Evolutionary conservation across 2,113 vertebrate genomes (phyloP), one percentile per base, ranked within the genome.

Genomic region (Hepsetus odoe): DNA sequence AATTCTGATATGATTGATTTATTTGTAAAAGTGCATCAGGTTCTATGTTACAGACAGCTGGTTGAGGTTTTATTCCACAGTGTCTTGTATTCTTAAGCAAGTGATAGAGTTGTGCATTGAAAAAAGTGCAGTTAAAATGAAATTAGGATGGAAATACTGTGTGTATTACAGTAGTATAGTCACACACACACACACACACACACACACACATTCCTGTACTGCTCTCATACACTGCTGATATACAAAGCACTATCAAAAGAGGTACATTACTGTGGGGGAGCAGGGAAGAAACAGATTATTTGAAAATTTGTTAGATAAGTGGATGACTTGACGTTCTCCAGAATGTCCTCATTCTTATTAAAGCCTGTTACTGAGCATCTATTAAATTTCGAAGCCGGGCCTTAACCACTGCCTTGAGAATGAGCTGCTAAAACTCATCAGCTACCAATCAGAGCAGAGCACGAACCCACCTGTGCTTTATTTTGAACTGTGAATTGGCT

Each of bases 401-500:
- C 5, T 12, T 32, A 35, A 35, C 20, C 32, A 11, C 24, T 56
- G 26, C 30, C 14, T 8, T 49, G 58, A 53, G 70, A 64, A 42
- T 5, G 71, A 80, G 61, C 26, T 59, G 35, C 58, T 74, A 59
- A 61, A 42, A 22, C 72, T 42, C 35, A 28, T 28, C 22, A n/a
- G 55, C 35, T 74, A 74, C 42, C 28, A 65, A 35, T 32, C 61
- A 7, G 61, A n/a, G 20, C 5, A 18, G 33, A 30, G 22, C 30
- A 18, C 4, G 22, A 53, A 26, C 26, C 74, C 74, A 32, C 49
- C 22, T 42, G 49, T 26, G 38, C 49, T 56, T 67, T 67, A 65
- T 22, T 74, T 24, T 46, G 40, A 62, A 58, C 72, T 62, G 58
- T 76, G 74, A 67, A 65, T 66, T 26, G 46, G 22, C 74, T 26